Evolutionary conservation across 2,888 invertebrate species (phyloP), one percentile per base, ranked within the genome.

Genomic region (Dorcus hopei): DNA sequence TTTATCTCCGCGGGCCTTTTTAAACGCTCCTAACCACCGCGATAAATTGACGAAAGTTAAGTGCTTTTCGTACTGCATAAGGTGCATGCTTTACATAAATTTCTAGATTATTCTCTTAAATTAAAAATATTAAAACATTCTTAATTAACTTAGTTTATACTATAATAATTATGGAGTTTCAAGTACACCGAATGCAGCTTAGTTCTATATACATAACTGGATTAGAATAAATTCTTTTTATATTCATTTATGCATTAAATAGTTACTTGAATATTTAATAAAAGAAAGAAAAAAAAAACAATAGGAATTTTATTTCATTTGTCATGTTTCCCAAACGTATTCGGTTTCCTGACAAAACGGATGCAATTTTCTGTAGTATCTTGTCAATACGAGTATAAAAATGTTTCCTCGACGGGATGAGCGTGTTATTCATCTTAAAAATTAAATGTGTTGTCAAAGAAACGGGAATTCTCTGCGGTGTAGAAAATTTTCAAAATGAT

Each of bases 401-500:
- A 45, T 45, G 4, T 19, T 19, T 19, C 45, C 9, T 33, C 9
- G 9, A 38, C 23, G 49, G 1, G 8, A 33, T 49, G 19, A 19
- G 19, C 19, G 19, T 3, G 19, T 16, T 49, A 38, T 49, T n/a
- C 4, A 19, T 26, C 19, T 48, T 26, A 5, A 7, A 45, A 45
- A 45, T 45, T 45, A 45, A 45, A 45, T 9, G 23, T 2, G 19
- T 23, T 19, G 45, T 45, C 45, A 23, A 9, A 16, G 19, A 45
- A 45, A 19, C 19, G 45, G 19, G 19, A 19, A 49, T 38, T 9
- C 33, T 38, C 16, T 6, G 3, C 49, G 49, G 49, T 39, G 54
- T 49, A 54, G 47, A 54, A 33, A 45, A 45, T 45, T 45, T 57
- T 60, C 57, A 39, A 57, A 39, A 39, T 56, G 49, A 57, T 54